A percentile compares a stretch with the other conserved stretches of the same genome.
These are phyloP conservation scores for Archips crataeganus DNA, from an alignment of 2,888 invertebrate genomes.

Conservation along the genomic window DNA sequence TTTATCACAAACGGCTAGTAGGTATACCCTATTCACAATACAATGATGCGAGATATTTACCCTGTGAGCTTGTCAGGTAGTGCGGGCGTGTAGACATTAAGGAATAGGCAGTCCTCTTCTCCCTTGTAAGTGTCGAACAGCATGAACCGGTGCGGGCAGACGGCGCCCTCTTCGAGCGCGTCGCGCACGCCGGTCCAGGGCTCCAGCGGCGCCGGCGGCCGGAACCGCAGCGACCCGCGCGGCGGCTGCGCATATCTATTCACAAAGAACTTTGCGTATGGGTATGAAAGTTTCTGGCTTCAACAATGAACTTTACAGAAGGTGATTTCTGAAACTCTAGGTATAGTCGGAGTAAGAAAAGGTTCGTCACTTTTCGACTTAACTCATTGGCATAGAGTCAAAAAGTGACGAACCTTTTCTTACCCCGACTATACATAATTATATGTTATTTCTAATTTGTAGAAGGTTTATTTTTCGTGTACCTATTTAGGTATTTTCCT, in stretches of 20 bases:
- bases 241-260: slow-evolving; percentile 80
- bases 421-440: too few species aligned
- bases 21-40: too few species aligned
- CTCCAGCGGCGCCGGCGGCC: slow-evolving; percentile 85
- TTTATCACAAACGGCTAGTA: too few species aligned
- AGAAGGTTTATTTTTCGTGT: too few species aligned
- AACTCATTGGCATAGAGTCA: too few species aligned
- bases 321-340: too few species aligned
- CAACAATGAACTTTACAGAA: too few species aligned
- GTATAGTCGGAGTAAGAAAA: too few species aligned
- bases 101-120: slow-evolving; percentile 88
- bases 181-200: slow-evolving; percentile 88
- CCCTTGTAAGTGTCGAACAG: slow-evolving; percentile 88
- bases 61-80: slow-evolving; percentile 78
- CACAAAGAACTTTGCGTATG: not conserved
- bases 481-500: too few species aligned
- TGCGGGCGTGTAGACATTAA: slow-evolving; percentile 89
- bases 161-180: slow-evolving; percentile 89
- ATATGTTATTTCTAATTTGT: too few species aligned
- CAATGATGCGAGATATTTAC: slow-evolving; percentile 55
- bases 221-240: slow-evolving; percentile 80
- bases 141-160: slow-evolving; percentile 89
- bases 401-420: too few species aligned
- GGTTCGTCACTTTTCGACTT: too few species aligned
- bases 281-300: not conserved